Conservation (phyloP, 2,113 vertebrate species). For the Myocastor coypus region DNA sequence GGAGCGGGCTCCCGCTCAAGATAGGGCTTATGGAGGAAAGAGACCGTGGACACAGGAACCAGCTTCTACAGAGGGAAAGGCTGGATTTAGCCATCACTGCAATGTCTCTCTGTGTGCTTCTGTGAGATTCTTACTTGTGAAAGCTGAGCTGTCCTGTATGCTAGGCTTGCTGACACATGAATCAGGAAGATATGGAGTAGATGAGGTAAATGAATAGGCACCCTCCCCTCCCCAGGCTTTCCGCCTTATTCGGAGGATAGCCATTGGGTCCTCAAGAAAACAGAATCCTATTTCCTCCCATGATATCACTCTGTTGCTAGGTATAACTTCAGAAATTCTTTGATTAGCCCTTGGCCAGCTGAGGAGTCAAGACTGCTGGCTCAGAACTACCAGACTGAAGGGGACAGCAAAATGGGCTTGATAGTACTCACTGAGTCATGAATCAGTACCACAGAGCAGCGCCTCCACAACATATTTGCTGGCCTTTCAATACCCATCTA, state of each 20-base stretch:
- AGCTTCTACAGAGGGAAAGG: neutral
- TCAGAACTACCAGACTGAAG: neutral
- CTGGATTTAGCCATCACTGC: neutral
- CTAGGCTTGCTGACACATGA: neutral
- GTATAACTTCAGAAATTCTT: neutral
- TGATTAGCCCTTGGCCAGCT: neutral
- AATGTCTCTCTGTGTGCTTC: neutral
- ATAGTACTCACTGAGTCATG: neutral
- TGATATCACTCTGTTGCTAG: neutral
- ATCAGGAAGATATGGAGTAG: neutral
- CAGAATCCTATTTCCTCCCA: neutral
- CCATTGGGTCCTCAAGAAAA: neutral
- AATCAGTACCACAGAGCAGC: neutral
- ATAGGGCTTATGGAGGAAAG: neutral
- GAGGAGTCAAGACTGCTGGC: neutral
- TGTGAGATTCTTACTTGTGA: neutral
- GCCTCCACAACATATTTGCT: neutral
- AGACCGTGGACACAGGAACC: neutral
- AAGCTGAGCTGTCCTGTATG: neutral
- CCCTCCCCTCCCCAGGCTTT: neutral
- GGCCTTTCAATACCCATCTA: neutral
- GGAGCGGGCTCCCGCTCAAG: too few species aligned
- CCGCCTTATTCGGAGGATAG: neutral
- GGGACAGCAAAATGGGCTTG: conserved; percentile 7
- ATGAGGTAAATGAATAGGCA: neutral